Evolutionary conservation across 2,113 vertebrate genomes (phyloP).

Genomic region (Macquaria australasica): DNA sequence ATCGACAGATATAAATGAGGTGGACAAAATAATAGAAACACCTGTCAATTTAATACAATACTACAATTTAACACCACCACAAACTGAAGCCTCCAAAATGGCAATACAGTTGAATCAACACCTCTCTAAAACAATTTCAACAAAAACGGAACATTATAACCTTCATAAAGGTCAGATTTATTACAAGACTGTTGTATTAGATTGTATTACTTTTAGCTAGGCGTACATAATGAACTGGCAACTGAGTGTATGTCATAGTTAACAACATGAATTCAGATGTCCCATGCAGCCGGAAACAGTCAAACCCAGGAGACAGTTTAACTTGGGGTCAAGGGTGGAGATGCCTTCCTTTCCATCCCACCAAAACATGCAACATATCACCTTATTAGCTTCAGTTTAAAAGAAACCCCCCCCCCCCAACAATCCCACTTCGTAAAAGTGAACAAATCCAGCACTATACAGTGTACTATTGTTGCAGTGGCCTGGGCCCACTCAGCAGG

Average conservation of each 20-base stretch:
- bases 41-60: neutral
- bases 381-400: neutral
- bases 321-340: neutral
- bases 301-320: neutral
- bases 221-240: neutral
- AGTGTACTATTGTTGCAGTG: slow-evolving; percentile 42
- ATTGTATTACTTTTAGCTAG: neutral
- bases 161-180: neutral
- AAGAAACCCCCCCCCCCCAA: neutral
- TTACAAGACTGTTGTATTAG: neutral
- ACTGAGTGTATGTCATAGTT: neutral
- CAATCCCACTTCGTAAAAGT: neutral
- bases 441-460: slow-evolving; percentile 7
- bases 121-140: too few species aligned
- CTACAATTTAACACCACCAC: neutral
- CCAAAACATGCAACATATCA: neutral
- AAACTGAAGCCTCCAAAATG: neutral
- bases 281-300: slow-evolving; percentile 1
- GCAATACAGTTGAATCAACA: neutral
- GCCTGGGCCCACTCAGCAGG: slow-evolving; percentile 46
- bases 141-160: neutral
- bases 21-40: neutral
- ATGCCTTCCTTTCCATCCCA: neutral
- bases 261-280: neutral
- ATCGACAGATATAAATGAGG: neutral